Conservation (phyloP, 2,797 vertebrate species). For the Naso thynnoides region DNA sequence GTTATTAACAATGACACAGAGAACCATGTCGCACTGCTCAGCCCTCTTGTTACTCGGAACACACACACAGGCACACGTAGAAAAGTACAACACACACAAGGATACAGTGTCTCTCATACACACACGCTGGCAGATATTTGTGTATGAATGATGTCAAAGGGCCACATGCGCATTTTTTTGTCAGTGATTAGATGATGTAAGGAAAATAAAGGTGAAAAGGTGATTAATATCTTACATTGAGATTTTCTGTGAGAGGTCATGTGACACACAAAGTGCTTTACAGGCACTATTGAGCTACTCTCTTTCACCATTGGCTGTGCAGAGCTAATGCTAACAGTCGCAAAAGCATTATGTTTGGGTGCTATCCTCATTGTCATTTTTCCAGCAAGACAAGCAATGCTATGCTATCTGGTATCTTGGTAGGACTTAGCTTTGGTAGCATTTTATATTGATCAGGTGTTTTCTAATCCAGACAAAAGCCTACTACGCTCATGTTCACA, state of each 20-base stretch:
- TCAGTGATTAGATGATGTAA: slow-evolving; percentile 37
- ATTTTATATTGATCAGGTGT: too few relatives aligned
- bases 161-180: slow-evolving; percentile 9
- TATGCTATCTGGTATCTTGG: not conserved
- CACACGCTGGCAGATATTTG: slow-evolving; percentile 19
- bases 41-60: slow-evolving; percentile 36
- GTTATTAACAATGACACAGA: slow-evolving; percentile 69
- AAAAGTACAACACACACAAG: slow-evolving; percentile 19
- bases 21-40: slow-evolving; percentile 46
- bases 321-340: not conserved
- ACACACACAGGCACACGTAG: not conserved
- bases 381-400: not conserved
- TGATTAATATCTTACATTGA: slow-evolving; percentile 4
- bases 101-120: not conserved
- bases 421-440: not conserved
- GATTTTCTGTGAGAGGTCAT: not conserved
- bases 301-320: not conserved
- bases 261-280: slow-evolving; percentile 10
- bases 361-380: not conserved
- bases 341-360: not conserved
- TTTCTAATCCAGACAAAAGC: too few relatives aligned
- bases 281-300: not conserved
- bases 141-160: not conserved
- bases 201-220: slow-evolving; percentile 34
- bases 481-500: not conserved